These are phyloP conservation scores for Strigamia transsilvanica DNA, from an alignment of 2,888 invertebrate genomes.

Conservation along the genomic window DNA sequence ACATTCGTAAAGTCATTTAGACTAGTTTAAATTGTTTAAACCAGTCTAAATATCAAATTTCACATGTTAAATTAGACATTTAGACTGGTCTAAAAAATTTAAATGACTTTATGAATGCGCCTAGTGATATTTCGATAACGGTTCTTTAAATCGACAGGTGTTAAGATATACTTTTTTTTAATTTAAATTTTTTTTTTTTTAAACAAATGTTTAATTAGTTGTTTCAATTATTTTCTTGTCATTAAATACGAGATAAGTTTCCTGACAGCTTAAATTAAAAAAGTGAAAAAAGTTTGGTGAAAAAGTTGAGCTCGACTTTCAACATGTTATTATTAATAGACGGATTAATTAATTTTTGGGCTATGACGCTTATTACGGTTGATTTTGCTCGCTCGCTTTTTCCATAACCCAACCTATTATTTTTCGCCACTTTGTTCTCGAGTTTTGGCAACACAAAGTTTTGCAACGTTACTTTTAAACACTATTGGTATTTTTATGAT, in stretches of 20 bases:
- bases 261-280: conserved; percentile 6
- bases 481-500: conserved; percentile 31
- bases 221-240: conserved; percentile 9
- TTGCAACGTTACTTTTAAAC: conserved; percentile 24
- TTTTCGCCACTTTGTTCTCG: background rate
- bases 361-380: conserved; percentile 1
- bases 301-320: conserved; percentile 9
- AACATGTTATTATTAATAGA: conserved; percentile 23
- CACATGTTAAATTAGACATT: too few species aligned
- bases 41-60: too few species aligned
- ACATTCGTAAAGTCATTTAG: too few species aligned
- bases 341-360: conserved; percentile 3
- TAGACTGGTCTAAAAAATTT: too few species aligned
- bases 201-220: conserved; percentile 7
- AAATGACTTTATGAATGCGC: too few species aligned
- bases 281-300: background rate
- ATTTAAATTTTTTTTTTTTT: too few species aligned
- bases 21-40: too few species aligned
- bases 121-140: background rate
- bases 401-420: background rate
- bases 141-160: background rate
- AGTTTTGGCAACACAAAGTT: conserved; percentile 31
- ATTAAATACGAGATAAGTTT: conserved; percentile 12
- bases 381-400: conserved; percentile 27
- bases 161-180: too few species aligned